Evolutionary conservation across 2,888 invertebrate species (phyloP).

Genomic region (Lycia hirtaria): DNA sequence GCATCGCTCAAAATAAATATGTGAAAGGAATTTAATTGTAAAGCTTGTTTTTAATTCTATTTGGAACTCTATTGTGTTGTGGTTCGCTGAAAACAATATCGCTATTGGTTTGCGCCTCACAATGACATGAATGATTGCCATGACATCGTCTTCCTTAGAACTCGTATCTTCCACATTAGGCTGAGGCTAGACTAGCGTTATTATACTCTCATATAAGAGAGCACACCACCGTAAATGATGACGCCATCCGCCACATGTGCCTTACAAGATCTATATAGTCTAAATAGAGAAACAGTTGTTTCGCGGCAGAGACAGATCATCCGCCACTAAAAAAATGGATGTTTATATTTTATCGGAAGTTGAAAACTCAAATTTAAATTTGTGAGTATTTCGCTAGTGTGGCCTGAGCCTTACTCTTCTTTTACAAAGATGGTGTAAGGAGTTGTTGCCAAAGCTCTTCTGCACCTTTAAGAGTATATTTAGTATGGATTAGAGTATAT

Average conservation of each 20-base stretch:
- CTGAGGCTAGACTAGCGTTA: neutral
- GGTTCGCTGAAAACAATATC: neutral
- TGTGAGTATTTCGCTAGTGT: neutral
- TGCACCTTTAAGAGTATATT: constrained; percentile 22
- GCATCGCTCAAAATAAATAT: neutral
- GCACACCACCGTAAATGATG: neutral
- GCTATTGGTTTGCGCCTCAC: neutral
- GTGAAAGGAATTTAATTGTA: neutral
- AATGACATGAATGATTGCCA: constrained; percentile 21
- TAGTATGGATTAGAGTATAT: constrained; percentile 15
- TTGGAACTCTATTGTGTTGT: neutral
- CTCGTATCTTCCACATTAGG: constrained; percentile 27
- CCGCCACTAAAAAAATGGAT: too few species aligned
- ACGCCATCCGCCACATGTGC: neutral
- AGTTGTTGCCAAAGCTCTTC: constrained; percentile 36
- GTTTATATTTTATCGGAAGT: too few species aligned
- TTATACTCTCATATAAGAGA: neutral
- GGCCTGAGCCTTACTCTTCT: neutral
- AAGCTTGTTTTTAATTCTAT: neutral
- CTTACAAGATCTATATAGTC: too few species aligned
- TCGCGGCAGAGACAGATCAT: too few species aligned
- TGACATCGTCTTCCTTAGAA: constrained; percentile 35
- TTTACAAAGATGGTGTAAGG: constrained; percentile 25
- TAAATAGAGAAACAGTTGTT: too few species aligned
- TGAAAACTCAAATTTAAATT: neutral